Evolutionary conservation across 2,888 invertebrate genomes (phyloP), one percentile per base, ranked within the genome.

Genomic region (Ennomos fuscantarius): DNA sequence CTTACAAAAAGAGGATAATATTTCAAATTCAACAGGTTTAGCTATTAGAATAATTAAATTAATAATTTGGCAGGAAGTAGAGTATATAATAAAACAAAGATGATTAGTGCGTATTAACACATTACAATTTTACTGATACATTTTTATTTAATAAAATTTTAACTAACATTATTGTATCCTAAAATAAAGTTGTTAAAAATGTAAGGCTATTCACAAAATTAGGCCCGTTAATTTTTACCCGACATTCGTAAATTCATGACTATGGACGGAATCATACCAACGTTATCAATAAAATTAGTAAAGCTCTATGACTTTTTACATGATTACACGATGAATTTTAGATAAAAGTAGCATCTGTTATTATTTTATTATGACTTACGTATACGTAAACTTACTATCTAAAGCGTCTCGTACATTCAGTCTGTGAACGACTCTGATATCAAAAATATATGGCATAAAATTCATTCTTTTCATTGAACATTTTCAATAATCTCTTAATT

Each of bases 221-320:
- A 73, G 72, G 62, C 68, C 70, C 69, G 74, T 68, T 64, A 72
- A 68, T 68, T 66, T 73, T 72, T 71, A 62, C 64, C 68, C 71
- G 69, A 74, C 65, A 70, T 65, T 74, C 67, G 70, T 70, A 70
- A 71, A 73, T 69, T 78, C 63, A 72, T 76, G 78, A 79, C 72
- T 79, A 52, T 79, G 86, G 84, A 86, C 84, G 83, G 85, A 84
- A 76, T 82, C 41, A 74, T 68, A 76, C 70, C 73, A 76, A 74
- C 73, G 73, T 77, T 78, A 76, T 69, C 54, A 74, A 76, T 88
- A 81, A 81, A 82, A 87, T 92, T 90, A 90, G 89, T 90, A 90
- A 88, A 90, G 87, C 90, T 89, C 74, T 82, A 84, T 86, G 87
- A 89, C 87, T 89, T 89, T 89, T 86, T 90, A 89, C 88, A 89